Evolutionary conservation across 2,888 invertebrate species (phyloP), one percentile per base, ranked within the genome.

Genomic region (Drosophila paranaensis): DNA sequence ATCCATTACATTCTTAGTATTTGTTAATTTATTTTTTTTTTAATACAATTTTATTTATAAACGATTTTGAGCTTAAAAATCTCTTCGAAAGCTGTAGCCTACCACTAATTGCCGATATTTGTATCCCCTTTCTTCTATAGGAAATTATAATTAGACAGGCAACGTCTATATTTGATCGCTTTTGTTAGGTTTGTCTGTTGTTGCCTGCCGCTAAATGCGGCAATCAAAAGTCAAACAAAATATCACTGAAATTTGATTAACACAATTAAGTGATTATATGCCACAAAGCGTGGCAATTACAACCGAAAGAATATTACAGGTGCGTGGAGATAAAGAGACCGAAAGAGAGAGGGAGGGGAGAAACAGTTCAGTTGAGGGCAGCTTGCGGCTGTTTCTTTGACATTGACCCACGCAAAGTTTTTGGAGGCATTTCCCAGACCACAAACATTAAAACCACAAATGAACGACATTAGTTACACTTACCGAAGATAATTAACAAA

Each of bases 401-500:
- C 81, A 62, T 63, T 79, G 88, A 84, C 89, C 84, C 84, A 84
- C 85, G 83, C 89, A 87, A 86, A 63, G 71, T 75, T 72, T 66
- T 39, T 13, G 39, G 55, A 46, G 55, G 50, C 45, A 66, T 71
- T 64, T 50, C 56, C 27, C n/a, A 45, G 62, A 62, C 73, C 70
- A 53, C 73, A 84, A 57, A 43, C 58, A 58, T 40, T 39, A 54
- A 65, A 76, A 74, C 89, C 85, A 85, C 90, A 86, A 90, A 86
- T 88, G 89, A 81, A 76, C 72, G 74, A 75, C 88, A 86, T 86
- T 86, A 86, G 86, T 78, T 88, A 86, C 88, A 86, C 81, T 82
- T 74, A 65, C 72, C 75, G 53, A 67, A 82, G 80, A 81, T 74
- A 90, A 88, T 86, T 82, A 86, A 86, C 78, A 86, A 87, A 86